These are phyloP conservation scores for Oxyscelio sp. DNA, from an alignment of 2,888 invertebrate genomes.

Conservation along the genomic window DNA sequence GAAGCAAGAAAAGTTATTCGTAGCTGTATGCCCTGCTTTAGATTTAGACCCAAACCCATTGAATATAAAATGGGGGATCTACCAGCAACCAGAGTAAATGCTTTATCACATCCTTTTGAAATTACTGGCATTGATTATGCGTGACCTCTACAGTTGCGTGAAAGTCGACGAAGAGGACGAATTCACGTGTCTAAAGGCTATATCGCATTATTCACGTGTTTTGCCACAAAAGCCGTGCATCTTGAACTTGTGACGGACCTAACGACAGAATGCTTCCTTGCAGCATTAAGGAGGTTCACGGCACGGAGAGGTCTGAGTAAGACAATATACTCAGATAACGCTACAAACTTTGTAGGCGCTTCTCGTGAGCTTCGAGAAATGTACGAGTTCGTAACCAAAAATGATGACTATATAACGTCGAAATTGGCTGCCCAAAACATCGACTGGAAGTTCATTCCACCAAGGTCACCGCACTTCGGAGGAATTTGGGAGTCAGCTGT, in stretches of 20 bases:
- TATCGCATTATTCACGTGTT: slow-evolving; percentile 75
- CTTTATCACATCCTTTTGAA: slow-evolving; percentile 78
- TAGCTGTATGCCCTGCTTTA: slow-evolving; percentile 9
- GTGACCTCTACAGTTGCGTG: slow-evolving; percentile 67
- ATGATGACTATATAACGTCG: background rate
- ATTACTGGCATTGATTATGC: slow-evolving; percentile 55
- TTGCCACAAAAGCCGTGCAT: slow-evolving; percentile 67
- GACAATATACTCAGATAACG: slow-evolving; percentile 51
- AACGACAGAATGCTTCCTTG: slow-evolving; percentile 12
- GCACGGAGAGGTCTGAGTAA: slow-evolving; percentile 48
- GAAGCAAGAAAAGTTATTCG: background rate
- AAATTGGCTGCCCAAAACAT: slow-evolving; percentile 4
- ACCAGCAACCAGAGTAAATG: background rate
- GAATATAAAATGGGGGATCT: too few species aligned
- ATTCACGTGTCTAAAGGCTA: slow-evolving; percentile 77
- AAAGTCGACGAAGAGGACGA: too few species aligned
- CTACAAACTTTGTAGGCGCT: slow-evolving; percentile 68
- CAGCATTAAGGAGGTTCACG: slow-evolving; percentile 55
- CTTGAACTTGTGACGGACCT: slow-evolving; percentile 76
- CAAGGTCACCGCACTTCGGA: slow-evolving; percentile 49
- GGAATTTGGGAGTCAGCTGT: slow-evolving; percentile 21
- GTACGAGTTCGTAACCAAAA: background rate
- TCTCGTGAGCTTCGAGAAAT: slow-evolving; percentile 25
- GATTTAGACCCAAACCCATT: background rate
- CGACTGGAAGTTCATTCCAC: slow-evolving; percentile 54